Base-by-base conservation (phyloP, 37 sponge, comb jelly and placozoan genomes). In the Corticium candelabrum region DNA sequence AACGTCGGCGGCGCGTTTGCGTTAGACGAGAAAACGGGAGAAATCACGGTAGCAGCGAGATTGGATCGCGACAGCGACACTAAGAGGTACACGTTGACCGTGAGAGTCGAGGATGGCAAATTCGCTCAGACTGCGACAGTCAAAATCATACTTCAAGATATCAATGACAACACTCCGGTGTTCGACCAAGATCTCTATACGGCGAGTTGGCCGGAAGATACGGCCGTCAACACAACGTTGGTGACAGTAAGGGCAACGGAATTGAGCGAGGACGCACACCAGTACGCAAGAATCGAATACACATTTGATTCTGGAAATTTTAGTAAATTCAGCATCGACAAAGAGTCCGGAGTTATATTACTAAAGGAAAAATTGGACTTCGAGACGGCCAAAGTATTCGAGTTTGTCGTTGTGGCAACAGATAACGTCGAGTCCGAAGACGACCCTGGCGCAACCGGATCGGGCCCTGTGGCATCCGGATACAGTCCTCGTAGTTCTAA, bases 1-100 rank as follows among this genome's bases (percentile, higher is more conserved):
- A 70, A 70, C 73, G 73, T 70, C 36, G 31, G 31, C 5, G 73
- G 73, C 5, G 73, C 31, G 73, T 70, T 70, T 34, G 73, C 33
- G 7, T 4, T 70, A 5, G 31, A 70, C 21, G 36, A 4, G 5
- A 4, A 29, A 4, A 35, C 73, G 5, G 73, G 73, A 34, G 5
- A 29, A 29, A 29, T 70, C 5, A 29, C 73, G 29, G 21, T 7
- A 34, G 7, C 73, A 35, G 36, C 5, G 5, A 4, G 5, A 4
- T 32, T 70, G 5, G 73, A 70, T 70, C 5, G 7, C 5, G 73
- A 70, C 5, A n/a, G n/a, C n/a, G 31, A 4, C 31, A 34, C 21
- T 5, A 34, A 29, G 7, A 5, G 5, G 5, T 70, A 70, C 73
- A 29, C 5, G 33, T 15, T 70, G 21, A 70, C 73, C 36, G 31